Conservation (phyloP, 1,140 invertebrate species). For the Pararge aegeria region DNA sequence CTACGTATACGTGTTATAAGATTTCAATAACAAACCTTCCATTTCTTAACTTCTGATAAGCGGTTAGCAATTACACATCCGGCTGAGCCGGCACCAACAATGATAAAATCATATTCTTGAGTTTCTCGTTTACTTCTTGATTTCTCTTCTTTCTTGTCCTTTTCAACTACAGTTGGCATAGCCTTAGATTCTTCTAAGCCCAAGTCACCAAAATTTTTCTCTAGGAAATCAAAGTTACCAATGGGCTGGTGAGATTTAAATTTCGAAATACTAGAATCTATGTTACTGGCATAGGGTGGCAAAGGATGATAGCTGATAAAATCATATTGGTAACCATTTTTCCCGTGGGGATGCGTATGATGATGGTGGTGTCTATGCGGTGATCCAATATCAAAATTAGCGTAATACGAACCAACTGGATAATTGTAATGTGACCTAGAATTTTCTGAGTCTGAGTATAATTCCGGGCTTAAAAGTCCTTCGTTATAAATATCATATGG, state of each 20-base stretch:
- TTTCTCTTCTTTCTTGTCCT: constrained; percentile 22
- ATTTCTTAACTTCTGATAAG: constrained; percentile 68
- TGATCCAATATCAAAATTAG: constrained; percentile 11
- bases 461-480: not conserved
- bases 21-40: constrained; percentile 51
- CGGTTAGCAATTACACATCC: constrained; percentile 66
- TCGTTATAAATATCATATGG: constrained; percentile 7
- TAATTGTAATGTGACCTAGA: not conserved
- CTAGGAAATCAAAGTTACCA: constrained; percentile 37
- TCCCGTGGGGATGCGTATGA: not conserved
- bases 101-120: constrained; percentile 64
- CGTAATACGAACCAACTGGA: not conserved
- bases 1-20: too few species aligned
- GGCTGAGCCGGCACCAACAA: constrained; percentile 66
- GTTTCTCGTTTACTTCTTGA: constrained; percentile 31
- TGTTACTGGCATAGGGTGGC: not conserved
- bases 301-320: not conserved
- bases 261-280: not conserved
- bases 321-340: not conserved
- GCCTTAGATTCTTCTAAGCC: constrained; percentile 42
- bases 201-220: constrained; percentile 33
- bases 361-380: not conserved
- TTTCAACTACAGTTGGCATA: constrained; percentile 25
- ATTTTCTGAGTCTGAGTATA: not conserved
- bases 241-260: not conserved